A percentile compares a stretch with the other conserved stretches of the same genome.
These are phyloP conservation scores for Cyprinella venusta DNA, from an alignment of 2,797 vertebrate genomes.

Conservation along the genomic window DNA sequence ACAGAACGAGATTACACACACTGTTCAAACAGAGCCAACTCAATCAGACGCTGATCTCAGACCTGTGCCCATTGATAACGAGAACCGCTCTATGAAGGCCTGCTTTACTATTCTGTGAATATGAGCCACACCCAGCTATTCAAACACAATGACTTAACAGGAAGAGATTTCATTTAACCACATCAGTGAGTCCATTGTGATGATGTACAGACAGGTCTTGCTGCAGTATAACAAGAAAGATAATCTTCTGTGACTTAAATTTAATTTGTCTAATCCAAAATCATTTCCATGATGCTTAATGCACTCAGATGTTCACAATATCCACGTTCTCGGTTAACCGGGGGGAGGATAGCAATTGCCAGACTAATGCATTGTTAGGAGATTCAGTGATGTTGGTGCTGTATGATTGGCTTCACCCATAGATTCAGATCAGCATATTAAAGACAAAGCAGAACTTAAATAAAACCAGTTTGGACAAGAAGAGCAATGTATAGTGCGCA, in stretches of 20 bases:
- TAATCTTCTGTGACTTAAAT: not conserved
- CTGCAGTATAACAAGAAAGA: not conserved
- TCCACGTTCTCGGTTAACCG: not conserved
- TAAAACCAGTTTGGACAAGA: constrained; percentile 15
- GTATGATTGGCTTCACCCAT: not conserved
- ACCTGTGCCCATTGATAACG: not conserved
- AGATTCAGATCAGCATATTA: not conserved
- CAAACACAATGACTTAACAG: constrained; percentile 31
- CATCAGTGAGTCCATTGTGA: constrained; percentile 10
- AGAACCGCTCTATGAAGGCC: not conserved
- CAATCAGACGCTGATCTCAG: not conserved
- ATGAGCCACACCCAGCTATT: constrained; percentile 31
- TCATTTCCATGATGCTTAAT: not conserved
- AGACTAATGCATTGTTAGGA: not conserved
- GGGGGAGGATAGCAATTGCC: not conserved
- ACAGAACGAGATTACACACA: not conserved
- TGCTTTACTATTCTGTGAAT: constrained; percentile 5
- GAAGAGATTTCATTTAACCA: constrained; percentile 19
- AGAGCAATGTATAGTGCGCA: not conserved
- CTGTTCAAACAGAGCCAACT: constrained; percentile 27
- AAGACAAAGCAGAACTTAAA: not conserved
- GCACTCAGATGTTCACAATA: not conserved
- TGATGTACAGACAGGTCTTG: not conserved
- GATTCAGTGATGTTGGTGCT: not conserved
- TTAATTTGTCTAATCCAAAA: not conserved